A percentile compares a stretch with the other conserved stretches of the same genome.
Evolutionary conservation across 2,113 vertebrate genomes (phyloP).

Genomic region (Caretta caretta): DNA sequence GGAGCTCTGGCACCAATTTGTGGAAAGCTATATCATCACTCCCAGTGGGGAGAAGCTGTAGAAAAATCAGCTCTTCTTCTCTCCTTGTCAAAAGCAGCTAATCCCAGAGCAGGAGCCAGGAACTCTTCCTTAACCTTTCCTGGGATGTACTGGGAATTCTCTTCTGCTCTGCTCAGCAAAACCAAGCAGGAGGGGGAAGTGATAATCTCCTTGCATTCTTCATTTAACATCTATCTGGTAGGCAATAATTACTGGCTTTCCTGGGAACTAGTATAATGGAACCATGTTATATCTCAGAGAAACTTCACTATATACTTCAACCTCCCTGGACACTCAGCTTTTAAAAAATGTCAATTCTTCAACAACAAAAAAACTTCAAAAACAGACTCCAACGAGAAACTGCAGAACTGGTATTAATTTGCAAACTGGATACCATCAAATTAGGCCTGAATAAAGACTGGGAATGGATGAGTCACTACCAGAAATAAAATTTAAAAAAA

Average conservation of each 20-base stretch:
- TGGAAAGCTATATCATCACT: neutral
- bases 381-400: no score
- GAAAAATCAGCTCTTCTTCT: neutral
- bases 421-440: no score
- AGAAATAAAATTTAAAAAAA: no score
- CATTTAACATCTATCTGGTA: slow-evolving; percentile 57
- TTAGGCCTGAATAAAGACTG: no score
- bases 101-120: neutral
- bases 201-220: slow-evolving; percentile 51
- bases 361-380: no score
- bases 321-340: no score
- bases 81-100: neutral
- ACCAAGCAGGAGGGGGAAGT: slow-evolving; percentile 17
- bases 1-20: neutral
- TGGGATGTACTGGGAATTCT: neutral
- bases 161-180: slow-evolving; percentile 30
- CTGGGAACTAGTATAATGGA: slow-evolving; percentile 17
- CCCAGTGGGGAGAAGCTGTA: neutral
- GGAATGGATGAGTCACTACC: no score
- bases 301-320: neutral
- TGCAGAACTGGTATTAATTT: no score
- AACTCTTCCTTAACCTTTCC: neutral
- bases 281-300: slow-evolving; percentile 24
- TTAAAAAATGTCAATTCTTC: no score
- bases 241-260: slow-evolving; percentile 40